Base-by-base conservation (phyloP, 1,140 invertebrate genomes). In the Apis florea region DNA sequence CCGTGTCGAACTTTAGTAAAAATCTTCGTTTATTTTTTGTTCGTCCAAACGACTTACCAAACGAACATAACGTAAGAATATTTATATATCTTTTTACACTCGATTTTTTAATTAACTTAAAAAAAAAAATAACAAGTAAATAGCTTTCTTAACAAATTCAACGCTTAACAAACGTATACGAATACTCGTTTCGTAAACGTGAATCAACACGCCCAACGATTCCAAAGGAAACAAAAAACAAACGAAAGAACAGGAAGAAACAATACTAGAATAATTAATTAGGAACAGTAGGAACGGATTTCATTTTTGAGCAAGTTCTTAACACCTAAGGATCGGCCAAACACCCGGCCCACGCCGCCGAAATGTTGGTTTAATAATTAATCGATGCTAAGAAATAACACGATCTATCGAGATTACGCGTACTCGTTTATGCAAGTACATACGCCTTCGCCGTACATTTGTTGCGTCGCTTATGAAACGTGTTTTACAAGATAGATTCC, bases 221-320 rank as follows among this genome's bases (percentile, higher is more conserved):
- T n/a, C 40, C n/a, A 13, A 66, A n/a, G 6, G 11, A 49, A 47
- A 67, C 40, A 21, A n/a, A 19, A 19, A 53, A 11, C 26, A 40
- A 53, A 53, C 11, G 15, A 8, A 47, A 21, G n/a, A 49, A 40
- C 11, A 59, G 0, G n/a, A 31, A 63, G 24, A 49, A 49, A 49
- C 64, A 64, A 73, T 73, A 79, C 83, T 85, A 85, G 59, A 40
- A 13, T 82, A 78, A 83, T 81, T 74, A 78, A 78, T 63, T 79
- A 86, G 84, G 75, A 86, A 86, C 71, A 86, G 26, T 86, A 86
- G 85, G 76, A 86, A 83, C 76, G 69, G 56, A 83, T 83, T 86
- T 83, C 12, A 79, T 56, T 83, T 83, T 86, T 86, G 75, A 86
- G 84, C 76, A 83, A 83, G 19, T 86, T 58, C 70, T 86, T 76